phyloP scores from a whole-genome alignment of 1,140 invertebrate species.

The Megalopta genalis region DNA sequence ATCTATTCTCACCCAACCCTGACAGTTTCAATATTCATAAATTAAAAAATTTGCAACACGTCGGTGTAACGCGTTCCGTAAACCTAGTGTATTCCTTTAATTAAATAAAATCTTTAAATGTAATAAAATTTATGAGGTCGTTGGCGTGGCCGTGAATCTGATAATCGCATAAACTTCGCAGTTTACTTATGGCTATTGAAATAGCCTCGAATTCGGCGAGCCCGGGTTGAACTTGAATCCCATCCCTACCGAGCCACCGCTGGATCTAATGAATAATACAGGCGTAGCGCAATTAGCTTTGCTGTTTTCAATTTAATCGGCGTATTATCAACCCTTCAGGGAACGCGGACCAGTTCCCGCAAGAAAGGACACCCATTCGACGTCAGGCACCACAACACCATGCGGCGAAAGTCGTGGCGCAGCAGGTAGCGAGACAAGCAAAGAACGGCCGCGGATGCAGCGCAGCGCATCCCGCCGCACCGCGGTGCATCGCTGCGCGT shows the following conservation, averaged over 20 bases:
- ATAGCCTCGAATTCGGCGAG: no score
- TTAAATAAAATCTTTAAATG: no score
- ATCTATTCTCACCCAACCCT: no score
- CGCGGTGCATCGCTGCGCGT: neutral
- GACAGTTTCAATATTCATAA: no score
- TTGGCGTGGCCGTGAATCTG: no score
- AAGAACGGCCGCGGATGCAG: slow-evolving; percentile 32
- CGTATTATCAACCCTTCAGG: slow-evolving; percentile 79
- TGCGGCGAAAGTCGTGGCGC: slow-evolving; percentile 45
- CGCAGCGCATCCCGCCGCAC: neutral
- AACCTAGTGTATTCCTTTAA: no score
- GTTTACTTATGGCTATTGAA: no score
- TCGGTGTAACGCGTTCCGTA: no score
- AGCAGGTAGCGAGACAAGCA: slow-evolving; percentile 66
- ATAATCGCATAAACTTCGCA: no score
- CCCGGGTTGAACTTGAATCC: neutral
- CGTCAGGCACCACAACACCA: slow-evolving; percentile 36
- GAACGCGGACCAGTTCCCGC: slow-evolving; percentile 64
- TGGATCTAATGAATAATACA: slow-evolving; percentile 77
- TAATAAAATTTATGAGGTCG: no score
- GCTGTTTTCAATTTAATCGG: slow-evolving; percentile 79
- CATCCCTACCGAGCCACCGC: slow-evolving; percentile 10
- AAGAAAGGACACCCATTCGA: slow-evolving; percentile 63
- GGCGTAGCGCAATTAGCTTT: slow-evolving; percentile 75
- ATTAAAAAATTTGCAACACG: no score